These are phyloP conservation scores for Petrocephalus schoutedeni DNA, from an alignment of 2,797 vertebrate genomes.

Conservation along the genomic window DNA sequence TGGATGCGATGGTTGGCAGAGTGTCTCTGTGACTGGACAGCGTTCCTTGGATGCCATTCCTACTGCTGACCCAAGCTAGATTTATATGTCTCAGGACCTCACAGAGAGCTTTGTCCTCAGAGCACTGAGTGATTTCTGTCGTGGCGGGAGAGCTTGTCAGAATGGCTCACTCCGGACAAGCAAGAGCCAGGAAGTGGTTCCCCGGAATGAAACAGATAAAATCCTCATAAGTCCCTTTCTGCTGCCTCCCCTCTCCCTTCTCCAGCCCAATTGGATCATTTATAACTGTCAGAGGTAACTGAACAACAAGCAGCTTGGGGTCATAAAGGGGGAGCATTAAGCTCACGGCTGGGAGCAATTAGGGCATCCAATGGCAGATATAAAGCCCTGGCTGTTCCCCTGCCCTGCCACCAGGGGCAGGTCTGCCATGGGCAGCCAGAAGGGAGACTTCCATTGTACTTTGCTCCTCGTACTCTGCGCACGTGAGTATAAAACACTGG, in stretches of 20 bases:
- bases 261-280: background rate
- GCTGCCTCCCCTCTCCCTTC: background rate
- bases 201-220: background rate
- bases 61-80: background rate
- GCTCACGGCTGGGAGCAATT: background rate
- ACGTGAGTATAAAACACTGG: background rate
- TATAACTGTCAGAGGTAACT: slow-evolving; percentile 10
- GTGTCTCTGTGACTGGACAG: background rate
- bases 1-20: background rate
- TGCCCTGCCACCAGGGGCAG: background rate
- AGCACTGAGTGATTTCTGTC: background rate
- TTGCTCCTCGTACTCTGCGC: background rate
- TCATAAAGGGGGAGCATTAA: background rate
- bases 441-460: background rate
- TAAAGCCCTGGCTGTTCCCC: background rate
- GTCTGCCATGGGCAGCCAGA: background rate
- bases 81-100: background rate
- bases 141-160: background rate
- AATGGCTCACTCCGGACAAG: background rate
- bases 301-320: slow-evolving; percentile 2
- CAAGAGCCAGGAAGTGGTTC: background rate
- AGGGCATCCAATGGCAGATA: background rate
- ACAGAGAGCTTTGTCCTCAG: background rate
- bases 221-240: background rate
- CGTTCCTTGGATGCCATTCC: background rate